Evolutionary conservation across 1,140 invertebrate species (phyloP).

Genomic region (Nomia melanderi): DNA sequence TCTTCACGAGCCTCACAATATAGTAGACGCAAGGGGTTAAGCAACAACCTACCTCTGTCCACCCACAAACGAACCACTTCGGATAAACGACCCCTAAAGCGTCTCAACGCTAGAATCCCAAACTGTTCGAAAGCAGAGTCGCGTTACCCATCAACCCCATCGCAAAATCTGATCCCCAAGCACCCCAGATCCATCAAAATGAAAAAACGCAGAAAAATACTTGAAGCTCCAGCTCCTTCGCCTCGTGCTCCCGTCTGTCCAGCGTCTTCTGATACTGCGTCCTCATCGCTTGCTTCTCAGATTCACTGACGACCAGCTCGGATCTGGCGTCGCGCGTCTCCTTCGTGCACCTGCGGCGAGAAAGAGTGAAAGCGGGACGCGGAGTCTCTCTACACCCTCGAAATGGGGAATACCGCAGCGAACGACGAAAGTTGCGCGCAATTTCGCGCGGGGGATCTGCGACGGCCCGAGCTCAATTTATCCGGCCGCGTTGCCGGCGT

Average conservation of each 20-base stretch:
- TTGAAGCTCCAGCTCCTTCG: constrained; percentile 57
- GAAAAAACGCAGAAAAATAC: constrained; percentile 33
- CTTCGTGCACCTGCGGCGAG: constrained; percentile 56
- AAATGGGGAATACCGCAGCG: no score
- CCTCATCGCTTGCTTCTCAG: constrained; percentile 61
- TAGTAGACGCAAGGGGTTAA: no score
- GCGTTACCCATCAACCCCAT: background rate
- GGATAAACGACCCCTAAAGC: no score
- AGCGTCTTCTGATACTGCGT: constrained; percentile 53
- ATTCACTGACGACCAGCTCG: constrained; percentile 46
- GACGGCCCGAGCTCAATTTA: background rate
- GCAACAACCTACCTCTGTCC: no score
- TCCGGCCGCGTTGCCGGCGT: background rate
- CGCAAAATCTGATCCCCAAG: background rate
- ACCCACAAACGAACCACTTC: no score
- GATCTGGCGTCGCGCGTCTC: constrained; percentile 59
- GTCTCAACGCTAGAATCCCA: no score
- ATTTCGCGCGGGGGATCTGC: background rate
- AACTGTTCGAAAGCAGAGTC: no score
- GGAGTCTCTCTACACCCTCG: no score
- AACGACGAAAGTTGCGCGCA: background rate
- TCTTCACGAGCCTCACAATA: no score
- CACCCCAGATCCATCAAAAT: no score
- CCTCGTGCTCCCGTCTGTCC: constrained; percentile 59
- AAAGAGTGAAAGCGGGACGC: background rate